phyloP scores from a whole-genome alignment of 2,888 invertebrate species.

The Zele albiditarsus region DNA sequence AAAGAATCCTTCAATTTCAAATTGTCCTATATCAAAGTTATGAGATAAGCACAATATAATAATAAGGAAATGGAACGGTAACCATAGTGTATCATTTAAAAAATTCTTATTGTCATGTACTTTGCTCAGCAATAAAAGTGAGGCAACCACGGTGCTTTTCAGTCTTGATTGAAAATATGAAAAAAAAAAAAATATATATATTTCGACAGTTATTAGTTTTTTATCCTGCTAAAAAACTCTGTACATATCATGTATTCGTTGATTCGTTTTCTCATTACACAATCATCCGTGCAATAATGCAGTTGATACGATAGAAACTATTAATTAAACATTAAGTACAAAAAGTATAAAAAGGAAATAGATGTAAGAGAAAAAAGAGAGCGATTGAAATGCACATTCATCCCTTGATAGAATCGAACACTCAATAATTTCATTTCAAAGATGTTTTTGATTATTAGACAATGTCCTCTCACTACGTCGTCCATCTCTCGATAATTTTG shows the following conservation, averaged over 20 bases:
- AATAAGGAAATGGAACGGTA: neutral
- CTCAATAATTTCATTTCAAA: neutral
- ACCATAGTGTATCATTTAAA: neutral
- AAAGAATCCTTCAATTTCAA: neutral
- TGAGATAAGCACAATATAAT: neutral
- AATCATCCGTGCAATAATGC: neutral
- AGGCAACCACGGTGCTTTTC: neutral
- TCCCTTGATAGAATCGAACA: constrained; percentile 2
- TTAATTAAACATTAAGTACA: neutral
- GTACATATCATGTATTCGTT: neutral
- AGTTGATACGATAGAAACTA: neutral
- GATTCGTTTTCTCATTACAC: neutral
- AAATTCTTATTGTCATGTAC: neutral
- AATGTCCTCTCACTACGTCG: constrained; percentile 12
- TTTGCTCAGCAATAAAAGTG: neutral
- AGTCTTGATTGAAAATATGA: neutral
- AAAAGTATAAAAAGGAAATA: neutral
- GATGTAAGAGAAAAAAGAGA: neutral
- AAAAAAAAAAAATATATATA: neutral
- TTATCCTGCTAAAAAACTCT: neutral
- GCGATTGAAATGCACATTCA: neutral
- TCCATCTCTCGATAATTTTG: constrained; percentile 24
- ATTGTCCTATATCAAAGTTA: neutral
- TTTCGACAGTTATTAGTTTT: neutral
- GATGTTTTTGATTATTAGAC: constrained; percentile 13